Conservation (phyloP, 2,888 invertebrate species). For the Thecophora atra region DNA sequence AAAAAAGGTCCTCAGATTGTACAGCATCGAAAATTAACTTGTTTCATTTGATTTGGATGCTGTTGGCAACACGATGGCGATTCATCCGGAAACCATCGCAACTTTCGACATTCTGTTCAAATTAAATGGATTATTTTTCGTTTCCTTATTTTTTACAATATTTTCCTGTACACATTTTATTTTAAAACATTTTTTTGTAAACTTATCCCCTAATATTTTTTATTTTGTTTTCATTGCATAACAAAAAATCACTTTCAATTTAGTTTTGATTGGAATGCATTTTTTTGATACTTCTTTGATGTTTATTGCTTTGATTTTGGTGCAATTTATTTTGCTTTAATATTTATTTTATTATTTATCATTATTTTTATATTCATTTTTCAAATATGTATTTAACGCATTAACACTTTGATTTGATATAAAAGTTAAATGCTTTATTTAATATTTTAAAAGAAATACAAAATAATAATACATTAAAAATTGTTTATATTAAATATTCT, state of each 20-base stretch:
- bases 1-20: background rate
- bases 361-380: too few relatives aligned
- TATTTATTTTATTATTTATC: background rate
- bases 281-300: too few relatives aligned
- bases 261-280: too few relatives aligned
- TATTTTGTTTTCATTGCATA: too few relatives aligned
- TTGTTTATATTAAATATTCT: too few relatives aligned
- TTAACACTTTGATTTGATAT: too few relatives aligned
- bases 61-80: background rate
- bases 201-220: background rate
- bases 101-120: background rate
- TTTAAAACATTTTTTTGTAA: background rate
- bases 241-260: too few relatives aligned
- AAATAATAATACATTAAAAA: too few relatives aligned
- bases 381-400: too few relatives aligned
- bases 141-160: background rate
- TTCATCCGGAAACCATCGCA: conserved; percentile 1
- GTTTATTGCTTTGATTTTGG: too few relatives aligned
- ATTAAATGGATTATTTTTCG: background rate
- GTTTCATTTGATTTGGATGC: conserved; percentile 35
- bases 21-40: conserved; percentile 39
- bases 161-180: background rate
- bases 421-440: too few relatives aligned
- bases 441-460: too few relatives aligned
- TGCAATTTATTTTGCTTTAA: background rate